Evolutionary conservation across 2,797 vertebrate genomes (phyloP).

Genomic region (Enoplosus armatus): DNA sequence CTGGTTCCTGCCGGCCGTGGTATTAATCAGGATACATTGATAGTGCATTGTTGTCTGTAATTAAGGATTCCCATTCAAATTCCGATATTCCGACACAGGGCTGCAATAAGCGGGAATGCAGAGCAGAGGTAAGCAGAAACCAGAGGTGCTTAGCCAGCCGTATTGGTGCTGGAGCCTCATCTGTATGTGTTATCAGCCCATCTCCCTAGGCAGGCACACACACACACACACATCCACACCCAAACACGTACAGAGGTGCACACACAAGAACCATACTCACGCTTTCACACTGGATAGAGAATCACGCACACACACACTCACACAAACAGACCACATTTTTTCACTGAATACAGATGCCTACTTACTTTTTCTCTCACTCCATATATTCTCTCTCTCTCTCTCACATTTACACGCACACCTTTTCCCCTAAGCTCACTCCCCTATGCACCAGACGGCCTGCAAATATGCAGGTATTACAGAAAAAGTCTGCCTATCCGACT

Average conservation of each 20-base stretch:
- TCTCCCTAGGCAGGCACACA: conserved; percentile 76
- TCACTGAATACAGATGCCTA: conserved; percentile 71
- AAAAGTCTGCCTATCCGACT: conserved; percentile 70
- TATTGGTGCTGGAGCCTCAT: conserved; percentile 83
- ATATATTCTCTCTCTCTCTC: conserved; percentile 26
- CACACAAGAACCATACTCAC: conserved; percentile 33
- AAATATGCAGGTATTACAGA: conserved; percentile 85
- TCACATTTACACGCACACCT: conserved; percentile 64
- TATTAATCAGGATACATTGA: conserved; percentile 73
- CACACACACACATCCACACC: conserved; percentile 25
- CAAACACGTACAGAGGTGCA: conserved; percentile 7
- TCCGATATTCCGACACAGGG: conserved; percentile 67
- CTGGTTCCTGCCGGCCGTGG: conserved; percentile 37
- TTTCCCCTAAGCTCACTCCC: conserved; percentile 74
- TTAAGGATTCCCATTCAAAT: conserved; percentile 79
- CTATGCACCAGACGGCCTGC: conserved; percentile 71
- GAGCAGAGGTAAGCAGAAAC: conserved; percentile 85
- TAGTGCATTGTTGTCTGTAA: conserved; percentile 69
- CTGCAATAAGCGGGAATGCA: conserved; percentile 59
- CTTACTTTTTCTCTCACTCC: conserved; percentile 48
- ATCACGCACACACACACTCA: conserved; percentile 40
- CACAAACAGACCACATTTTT: conserved; percentile 52
- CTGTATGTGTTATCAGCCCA: conserved; percentile 85
- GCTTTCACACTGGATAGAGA: conserved; percentile 41
- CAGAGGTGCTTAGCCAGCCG: conserved; percentile 86